Percentiles rank a stretch among this genome's conserved stretches.
Evolutionary conservation across 2,888 invertebrate species (phyloP).

Genomic region (Mythimna impura): DNA sequence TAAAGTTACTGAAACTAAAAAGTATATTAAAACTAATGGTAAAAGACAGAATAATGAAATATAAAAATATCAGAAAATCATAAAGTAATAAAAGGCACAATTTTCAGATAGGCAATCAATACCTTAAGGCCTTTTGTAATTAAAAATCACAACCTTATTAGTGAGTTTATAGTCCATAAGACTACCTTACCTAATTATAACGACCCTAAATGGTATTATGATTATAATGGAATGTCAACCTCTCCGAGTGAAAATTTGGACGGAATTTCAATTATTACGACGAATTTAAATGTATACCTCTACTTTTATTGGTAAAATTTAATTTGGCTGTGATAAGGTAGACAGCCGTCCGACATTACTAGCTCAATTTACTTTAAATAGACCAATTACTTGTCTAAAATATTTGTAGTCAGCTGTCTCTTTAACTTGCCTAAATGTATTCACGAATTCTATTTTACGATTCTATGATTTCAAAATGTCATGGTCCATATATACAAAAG

Average conservation of each 20-base stretch:
- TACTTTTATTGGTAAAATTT: not conserved
- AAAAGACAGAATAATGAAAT: not conserved
- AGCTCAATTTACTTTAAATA: not conserved
- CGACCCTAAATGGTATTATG: slow-evolving; percentile 18
- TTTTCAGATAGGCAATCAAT: slow-evolving; percentile 13
- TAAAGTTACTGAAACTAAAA: not conserved
- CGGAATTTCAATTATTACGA: slow-evolving; percentile 7
- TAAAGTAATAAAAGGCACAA: not conserved
- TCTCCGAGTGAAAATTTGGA: not conserved
- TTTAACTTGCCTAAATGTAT: not conserved
- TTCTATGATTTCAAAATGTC: slow-evolving; percentile 12
- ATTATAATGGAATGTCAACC: slow-evolving; percentile 40
- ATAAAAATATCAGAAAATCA: not conserved
- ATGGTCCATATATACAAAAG: slow-evolving; percentile 10
- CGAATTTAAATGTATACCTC: slow-evolving; percentile 2
- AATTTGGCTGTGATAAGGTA: slow-evolving; percentile 1
- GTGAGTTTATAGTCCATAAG: slow-evolving; percentile 60
- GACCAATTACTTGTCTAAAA: not conserved
- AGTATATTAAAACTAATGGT: not conserved
- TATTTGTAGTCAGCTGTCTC: not conserved
- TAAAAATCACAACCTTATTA: slow-evolving; percentile 63
- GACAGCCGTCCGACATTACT: slow-evolving; percentile 1
- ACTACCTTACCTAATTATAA: slow-evolving; percentile 43
- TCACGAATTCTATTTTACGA: not conserved
- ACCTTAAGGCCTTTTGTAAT: slow-evolving; percentile 38